Evolutionary conservation across 2,888 invertebrate species (phyloP), one percentile per base, ranked within the genome.

Genomic region (Epirrita christyi): DNA sequence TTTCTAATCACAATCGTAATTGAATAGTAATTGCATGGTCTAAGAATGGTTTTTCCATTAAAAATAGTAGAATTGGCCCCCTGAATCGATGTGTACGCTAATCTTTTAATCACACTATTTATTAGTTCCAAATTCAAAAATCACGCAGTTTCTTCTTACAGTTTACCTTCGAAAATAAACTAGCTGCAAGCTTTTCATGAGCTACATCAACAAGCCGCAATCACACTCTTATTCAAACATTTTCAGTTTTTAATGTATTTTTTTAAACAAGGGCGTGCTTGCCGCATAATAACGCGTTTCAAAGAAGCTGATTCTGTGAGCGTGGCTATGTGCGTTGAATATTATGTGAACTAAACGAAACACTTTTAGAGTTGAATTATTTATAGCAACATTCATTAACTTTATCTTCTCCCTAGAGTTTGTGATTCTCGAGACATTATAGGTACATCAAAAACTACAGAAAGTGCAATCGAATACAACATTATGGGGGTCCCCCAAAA

Each of bases 211-310:
- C 64, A 66, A 47, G 60, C 81, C 82, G 89, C 89, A 88, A 89
- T 90, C 90, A 89, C 88, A 87, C 86, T 88, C 83, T 85, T 88
- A 89, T 90, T 90, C 90, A 90, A 86, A 89, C 89, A 86, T 84
- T 81, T 77, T 76, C 67, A 65, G 68, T 71, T 79, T 78, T 78
- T 75, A 76, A 79, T 77, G 76, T 64, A 71, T 79, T 87, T 85
- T 85, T 86, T 87, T 76, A 82, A 81, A 81, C 83, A 78, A 72
- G 80, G 75, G 76, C 73, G 71, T 66, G 71, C 58, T 65, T 64
- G 68, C 70, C 68, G 78, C 79, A 77, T 86, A 85, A 85, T 86
- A 85, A 80, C 80, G 68, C 60, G 70, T 64, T 69, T 81, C 80
- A 80, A 82, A 84, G 81, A 78, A 68, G 58, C 43, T 51, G 50